Conservation (phyloP, 1,140 invertebrate species). For the Cotesia typhae region DNA sequence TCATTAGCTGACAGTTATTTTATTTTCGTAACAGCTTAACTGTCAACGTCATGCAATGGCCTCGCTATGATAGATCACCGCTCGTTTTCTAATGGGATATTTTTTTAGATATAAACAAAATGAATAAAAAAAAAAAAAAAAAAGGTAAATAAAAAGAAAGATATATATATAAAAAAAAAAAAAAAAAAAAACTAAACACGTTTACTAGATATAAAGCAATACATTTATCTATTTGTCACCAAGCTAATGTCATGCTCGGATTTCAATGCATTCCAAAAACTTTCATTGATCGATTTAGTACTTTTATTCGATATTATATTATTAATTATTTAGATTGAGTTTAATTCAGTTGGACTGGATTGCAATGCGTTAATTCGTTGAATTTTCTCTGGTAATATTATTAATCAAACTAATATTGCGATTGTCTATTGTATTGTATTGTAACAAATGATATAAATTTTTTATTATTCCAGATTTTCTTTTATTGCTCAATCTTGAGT, state of each 20-base stretch:
- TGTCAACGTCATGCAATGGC: conserved; percentile 13
- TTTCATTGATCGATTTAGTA: too few relatives aligned
- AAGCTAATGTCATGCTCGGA: too few relatives aligned
- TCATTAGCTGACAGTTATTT: neutral
- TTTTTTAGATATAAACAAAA: conserved; percentile 25
- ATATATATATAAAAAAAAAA: neutral
- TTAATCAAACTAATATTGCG: too few relatives aligned
- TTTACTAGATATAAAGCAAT: conserved; percentile 5
- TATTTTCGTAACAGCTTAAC: conserved; percentile 9
- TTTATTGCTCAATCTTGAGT: conserved; percentile 53
- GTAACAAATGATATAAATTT: conserved; percentile 41
- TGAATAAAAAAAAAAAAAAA: conserved; percentile 8
- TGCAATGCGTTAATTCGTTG: too few relatives aligned
- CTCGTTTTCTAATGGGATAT: conserved; percentile 27
- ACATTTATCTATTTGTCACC: conserved; percentile 17
- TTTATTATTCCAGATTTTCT: conserved; percentile 42
- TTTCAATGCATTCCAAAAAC: too few relatives aligned
- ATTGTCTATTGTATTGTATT: conserved; percentile 28
- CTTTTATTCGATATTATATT: too few relatives aligned
- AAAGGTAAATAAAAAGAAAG: conserved; percentile 5
- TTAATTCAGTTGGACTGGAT: too few relatives aligned
- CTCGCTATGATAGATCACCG: conserved; percentile 26
- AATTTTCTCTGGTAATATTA: too few relatives aligned
- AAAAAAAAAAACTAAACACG: conserved; percentile 2
- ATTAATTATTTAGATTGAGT: too few relatives aligned